Conservation (phyloP, 92 coral and sea anemone species). For the Blastomussa wellsi region DNA sequence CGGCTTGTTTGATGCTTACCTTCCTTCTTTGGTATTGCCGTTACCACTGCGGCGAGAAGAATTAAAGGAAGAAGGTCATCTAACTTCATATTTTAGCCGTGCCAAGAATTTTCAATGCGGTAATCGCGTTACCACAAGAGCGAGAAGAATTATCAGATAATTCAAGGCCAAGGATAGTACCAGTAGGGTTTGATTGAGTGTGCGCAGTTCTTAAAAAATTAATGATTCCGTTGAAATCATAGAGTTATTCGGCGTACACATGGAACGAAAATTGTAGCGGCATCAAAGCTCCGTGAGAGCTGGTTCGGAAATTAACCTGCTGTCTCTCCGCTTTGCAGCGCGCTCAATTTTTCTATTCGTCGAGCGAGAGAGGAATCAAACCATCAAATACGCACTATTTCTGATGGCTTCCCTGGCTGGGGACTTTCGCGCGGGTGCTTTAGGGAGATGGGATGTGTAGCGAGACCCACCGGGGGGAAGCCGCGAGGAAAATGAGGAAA, state of each 20-base stretch:
- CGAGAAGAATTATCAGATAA: neutral
- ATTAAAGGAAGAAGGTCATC: neutral
- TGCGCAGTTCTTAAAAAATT: conserved; percentile 20
- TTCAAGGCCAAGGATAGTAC: neutral
- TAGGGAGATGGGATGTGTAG: no score
- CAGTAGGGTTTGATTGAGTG: neutral
- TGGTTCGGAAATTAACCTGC: no score
- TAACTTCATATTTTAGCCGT: conserved; percentile 14
- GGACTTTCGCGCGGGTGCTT: no score
- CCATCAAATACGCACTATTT: no score
- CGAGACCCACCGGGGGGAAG: no score
- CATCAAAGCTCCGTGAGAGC: neutral
- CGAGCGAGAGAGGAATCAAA: neutral
- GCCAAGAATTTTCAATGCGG: neutral
- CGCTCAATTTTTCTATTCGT: no score
- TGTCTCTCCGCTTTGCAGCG: no score
- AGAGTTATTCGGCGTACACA: no score
- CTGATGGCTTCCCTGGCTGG: no score
- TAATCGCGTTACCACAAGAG: neutral
- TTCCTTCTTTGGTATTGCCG: conserved; percentile 23
- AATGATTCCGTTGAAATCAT: neutral
- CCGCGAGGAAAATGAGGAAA: no score
- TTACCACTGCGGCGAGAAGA: neutral
- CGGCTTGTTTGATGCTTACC: conserved; percentile 2
- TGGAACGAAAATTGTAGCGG: neutral